Evolutionary conservation across 2,113 vertebrate genomes (phyloP), one percentile per base, ranked within the genome.

Genomic region (Chloroceryle aenea): DNA sequence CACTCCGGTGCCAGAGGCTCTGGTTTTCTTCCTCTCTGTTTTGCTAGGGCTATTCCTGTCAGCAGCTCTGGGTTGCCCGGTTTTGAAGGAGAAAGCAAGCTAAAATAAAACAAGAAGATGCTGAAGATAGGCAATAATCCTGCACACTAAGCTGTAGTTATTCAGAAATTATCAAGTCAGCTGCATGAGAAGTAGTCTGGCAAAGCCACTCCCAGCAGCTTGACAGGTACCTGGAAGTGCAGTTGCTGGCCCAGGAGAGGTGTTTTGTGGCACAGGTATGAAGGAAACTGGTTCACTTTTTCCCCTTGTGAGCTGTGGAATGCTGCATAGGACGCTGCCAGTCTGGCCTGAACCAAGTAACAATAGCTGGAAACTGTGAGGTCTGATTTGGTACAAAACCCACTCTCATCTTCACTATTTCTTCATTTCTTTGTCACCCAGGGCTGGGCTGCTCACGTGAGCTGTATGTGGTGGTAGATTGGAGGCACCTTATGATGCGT

Each of bases 331-430:
- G 85, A 38, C 34, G 26, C 55, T 38, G 45, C 63, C 1, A 9
- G 27, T 8, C 13, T 80, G 72, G 14, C 30, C 30, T 74, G 53
- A 88, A 53, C 45, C 5, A 4, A 52, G 53, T 27, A 36, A 62
- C 2, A 2, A 12, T 12, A 53, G 4, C 79, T 92, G 88, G 50
- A 88, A 90, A 84, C 75, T 16, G 27, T 61, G 79, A 90, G 50
- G 42, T 86, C 50, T 76, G 75, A 8, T 45, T 48, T 40, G 62
- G 66, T 76, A 18, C 27, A 56, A 64, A 83, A 52, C 45, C 25
- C 1, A 0, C 1, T 0, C 52, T 71, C 0, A 0, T 68, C 36
- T 55, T 48, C 3, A 0, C 36, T 66, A 23, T 12, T 3, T 0
- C 23, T 69, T 66, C 11, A 9, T 34, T 55, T n/a, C 62, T 82